Evolutionary conservation across 1,140 invertebrate species (phyloP).

Genomic region (Lepidurus arcticus): DNA sequence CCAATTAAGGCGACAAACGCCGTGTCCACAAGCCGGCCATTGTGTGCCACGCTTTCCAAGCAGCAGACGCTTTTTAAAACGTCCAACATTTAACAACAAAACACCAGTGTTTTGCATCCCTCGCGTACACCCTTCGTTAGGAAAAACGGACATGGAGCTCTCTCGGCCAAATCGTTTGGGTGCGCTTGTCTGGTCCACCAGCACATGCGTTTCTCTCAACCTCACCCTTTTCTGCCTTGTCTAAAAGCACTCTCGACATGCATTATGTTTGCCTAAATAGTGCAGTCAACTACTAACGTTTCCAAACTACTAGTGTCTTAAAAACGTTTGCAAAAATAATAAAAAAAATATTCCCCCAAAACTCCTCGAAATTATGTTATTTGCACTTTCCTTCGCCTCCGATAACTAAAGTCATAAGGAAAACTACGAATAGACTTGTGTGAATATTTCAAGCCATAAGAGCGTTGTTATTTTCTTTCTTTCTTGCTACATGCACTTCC

Average conservation of each 20-base stretch:
- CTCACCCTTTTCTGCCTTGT: too few species aligned
- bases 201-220: not conserved
- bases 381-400: too few species aligned
- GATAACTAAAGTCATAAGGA: too few species aligned
- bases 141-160: not conserved
- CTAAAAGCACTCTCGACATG: too few species aligned
- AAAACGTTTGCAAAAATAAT: too few species aligned
- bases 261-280: too few species aligned
- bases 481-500: not conserved
- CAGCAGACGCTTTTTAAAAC: too few species aligned
- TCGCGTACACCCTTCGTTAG: not conserved
- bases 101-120: not conserved
- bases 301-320: too few species aligned
- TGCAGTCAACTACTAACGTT: too few species aligned
- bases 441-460: not conserved
- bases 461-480: too few species aligned
- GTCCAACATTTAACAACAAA: not conserved
- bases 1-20: constrained; percentile 14
- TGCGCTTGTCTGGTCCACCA: not conserved
- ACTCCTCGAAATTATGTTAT: too few species aligned
- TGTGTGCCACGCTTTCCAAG: not conserved
- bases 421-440: not conserved
- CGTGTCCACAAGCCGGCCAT: not conserved
- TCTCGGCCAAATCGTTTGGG: not conserved
- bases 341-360: too few species aligned